Conservation (phyloP, 2,113 vertebrate species). For the Rhynchomys soricoides region DNA sequence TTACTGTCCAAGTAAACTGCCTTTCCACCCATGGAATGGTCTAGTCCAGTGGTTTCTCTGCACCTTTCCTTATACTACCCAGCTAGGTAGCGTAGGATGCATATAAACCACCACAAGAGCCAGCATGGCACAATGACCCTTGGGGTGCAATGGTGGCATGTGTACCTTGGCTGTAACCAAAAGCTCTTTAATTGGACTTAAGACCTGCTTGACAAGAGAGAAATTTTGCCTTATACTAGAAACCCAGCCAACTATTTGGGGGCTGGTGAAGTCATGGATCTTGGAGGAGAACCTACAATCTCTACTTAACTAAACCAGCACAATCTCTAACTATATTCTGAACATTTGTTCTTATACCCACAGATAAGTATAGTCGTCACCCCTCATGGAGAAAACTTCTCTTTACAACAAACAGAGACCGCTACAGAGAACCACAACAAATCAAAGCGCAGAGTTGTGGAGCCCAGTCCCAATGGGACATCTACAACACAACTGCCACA, state of each 20-base stretch:
- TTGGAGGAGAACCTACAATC: not conserved
- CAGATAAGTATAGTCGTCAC: too few species aligned
- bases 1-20: not conserved
- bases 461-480: too few species aligned
- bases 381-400: too few species aligned
- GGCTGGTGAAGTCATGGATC: not conserved
- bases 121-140: not conserved
- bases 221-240: not conserved
- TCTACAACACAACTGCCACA: too few species aligned
- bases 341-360: too few species aligned
- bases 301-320: too few species aligned
- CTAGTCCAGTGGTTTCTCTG: not conserved
- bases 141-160: not conserved
- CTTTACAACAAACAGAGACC: too few species aligned
- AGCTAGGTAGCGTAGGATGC: not conserved
- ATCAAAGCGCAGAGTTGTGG: too few species aligned
- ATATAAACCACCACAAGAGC: not conserved
- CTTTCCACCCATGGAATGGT: not conserved
- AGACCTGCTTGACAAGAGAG: not conserved
- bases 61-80: not conserved
- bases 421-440: too few species aligned
- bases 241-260: not conserved
- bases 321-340: too few species aligned
- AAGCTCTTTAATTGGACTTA: not conserved
- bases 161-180: not conserved